Conservation (phyloP, 2,888 invertebrate species). For the Disparrhopalites patrizii region DNA sequence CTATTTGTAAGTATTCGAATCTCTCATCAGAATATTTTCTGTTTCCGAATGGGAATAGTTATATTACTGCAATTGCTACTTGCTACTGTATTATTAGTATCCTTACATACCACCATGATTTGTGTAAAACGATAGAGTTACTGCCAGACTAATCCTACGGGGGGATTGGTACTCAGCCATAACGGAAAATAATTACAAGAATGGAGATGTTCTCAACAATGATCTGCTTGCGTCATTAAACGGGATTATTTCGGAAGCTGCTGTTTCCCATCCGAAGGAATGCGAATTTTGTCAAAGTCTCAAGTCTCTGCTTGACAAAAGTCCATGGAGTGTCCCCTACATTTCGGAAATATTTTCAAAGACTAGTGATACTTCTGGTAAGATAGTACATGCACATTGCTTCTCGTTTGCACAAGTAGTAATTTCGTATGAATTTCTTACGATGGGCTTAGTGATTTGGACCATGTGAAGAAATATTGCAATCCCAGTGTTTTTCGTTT, state of each 20-base stretch:
- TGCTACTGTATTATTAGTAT: background rate
- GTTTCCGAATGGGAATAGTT: background rate
- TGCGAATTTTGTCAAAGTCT: background rate
- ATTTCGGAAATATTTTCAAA: background rate
- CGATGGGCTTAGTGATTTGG: too few species aligned
- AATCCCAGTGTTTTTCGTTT: conserved; percentile 9
- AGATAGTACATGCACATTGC: too few species aligned
- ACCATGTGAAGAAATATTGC: too few species aligned
- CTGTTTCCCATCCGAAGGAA: background rate
- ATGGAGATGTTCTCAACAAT: background rate
- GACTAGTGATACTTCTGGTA: background rate
- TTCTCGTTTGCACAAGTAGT: too few species aligned
- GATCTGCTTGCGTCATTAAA: background rate
- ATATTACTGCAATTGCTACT: background rate
- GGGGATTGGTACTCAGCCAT: conserved; percentile 13
- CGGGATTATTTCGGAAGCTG: background rate
- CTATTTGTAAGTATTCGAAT: conserved; percentile 4
- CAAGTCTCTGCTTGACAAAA: background rate
- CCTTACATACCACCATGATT: background rate
- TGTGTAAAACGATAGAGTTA: background rate
- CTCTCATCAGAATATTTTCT: background rate
- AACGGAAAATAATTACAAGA: conserved; percentile 6
- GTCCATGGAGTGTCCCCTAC: conserved; percentile 12
- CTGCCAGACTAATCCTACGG: background rate
- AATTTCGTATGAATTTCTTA: too few species aligned